A percentile compares a stretch with the other conserved stretches of the same genome.
Evolutionary conservation across 1,140 invertebrate species (phyloP).

Genomic region (Plectrocnemia conspersa): DNA sequence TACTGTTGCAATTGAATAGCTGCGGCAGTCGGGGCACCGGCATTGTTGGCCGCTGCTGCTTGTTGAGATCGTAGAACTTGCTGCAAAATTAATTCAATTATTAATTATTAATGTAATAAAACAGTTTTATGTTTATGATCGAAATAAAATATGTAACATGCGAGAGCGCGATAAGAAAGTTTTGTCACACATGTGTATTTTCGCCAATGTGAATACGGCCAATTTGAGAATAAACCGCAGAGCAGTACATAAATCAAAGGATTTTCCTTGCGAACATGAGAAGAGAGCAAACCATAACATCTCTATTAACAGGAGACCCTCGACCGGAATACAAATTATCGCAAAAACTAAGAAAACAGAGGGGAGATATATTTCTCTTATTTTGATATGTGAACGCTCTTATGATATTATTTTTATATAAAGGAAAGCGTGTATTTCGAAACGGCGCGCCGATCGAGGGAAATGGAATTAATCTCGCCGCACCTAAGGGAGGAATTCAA

Average conservation of each 20-base stretch:
- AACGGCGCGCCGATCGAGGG: too few species aligned
- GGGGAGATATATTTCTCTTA: conserved; percentile 1
- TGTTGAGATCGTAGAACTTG: conserved; percentile 83
- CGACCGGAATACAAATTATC: conserved; percentile 31
- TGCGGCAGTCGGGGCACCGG: conserved; percentile 57
- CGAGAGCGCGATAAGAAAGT: too few species aligned
- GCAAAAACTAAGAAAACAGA: conserved; percentile 5
- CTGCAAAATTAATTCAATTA: conserved; percentile 53
- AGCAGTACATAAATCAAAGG: conserved; percentile 32
- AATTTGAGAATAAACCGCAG: conserved; percentile 6
- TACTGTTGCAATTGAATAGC: conserved; percentile 66
- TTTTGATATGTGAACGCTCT: too few species aligned
- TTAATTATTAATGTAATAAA: too few species aligned
- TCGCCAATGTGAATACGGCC: background rate
- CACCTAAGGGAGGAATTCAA: too few species aligned
- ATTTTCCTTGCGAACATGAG: conserved; percentile 29
- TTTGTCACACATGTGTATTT: background rate
- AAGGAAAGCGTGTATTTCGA: too few species aligned
- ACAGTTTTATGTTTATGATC: too few species aligned
- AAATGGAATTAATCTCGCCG: too few species aligned
- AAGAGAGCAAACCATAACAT: conserved; percentile 26
- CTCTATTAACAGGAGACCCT: conserved; percentile 28
- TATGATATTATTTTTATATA: too few species aligned
- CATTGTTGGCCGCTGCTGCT: conserved; percentile 52
- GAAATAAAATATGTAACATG: conserved; percentile 20